Evolutionary conservation across 2,113 vertebrate species (phyloP), one percentile per base, ranked within the genome.

Genomic region (Coregonus clupeaformis): DNA sequence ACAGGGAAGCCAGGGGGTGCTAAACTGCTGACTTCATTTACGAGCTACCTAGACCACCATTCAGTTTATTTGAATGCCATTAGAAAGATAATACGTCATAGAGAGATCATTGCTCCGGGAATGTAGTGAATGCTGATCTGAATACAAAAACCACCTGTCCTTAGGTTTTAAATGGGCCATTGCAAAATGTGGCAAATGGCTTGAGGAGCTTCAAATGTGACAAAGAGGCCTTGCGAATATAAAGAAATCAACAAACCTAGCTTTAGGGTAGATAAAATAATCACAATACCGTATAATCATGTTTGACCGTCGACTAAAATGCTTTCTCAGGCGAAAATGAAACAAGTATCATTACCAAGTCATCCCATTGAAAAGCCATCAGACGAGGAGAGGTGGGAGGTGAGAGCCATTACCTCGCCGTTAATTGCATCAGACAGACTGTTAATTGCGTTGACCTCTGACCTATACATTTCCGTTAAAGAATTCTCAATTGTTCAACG

Each of bases 311-410:
- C 76, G 85, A 91, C 83, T 87, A 82, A 85, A 88, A 85, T 78
- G 80, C 85, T 86, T 86, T 80, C 80, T 84, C 82, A 75, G 83
- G 84, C 74, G 66, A 49, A 77, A 88, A 89, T 86, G 81, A 87
- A 89, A 88, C 76, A 70, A 52, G 69, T 69, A 79, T 88, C 89
- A 90, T 89, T 87, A 89, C 45, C 32, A 1, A 66, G 80, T 80
- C 84, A 77, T 80, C 73, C 84, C 80, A 76, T 13, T 89, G 85
- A 82, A 87, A 87, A 89, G 83, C 86, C 84, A 90, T 90, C 89
- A 89, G 82, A 84, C 83, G 73, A 86, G 79, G 77, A 69, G 78
- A 80, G 82, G 75, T 75, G 76, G 36, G 9, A 42, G 36, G 36
- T 42, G 36, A 42, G 49, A 52, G 83, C 84, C 82, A 88, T 92